Conservation (phyloP, 2,888 invertebrate species). For the Pantelozetes paolii region DNA sequence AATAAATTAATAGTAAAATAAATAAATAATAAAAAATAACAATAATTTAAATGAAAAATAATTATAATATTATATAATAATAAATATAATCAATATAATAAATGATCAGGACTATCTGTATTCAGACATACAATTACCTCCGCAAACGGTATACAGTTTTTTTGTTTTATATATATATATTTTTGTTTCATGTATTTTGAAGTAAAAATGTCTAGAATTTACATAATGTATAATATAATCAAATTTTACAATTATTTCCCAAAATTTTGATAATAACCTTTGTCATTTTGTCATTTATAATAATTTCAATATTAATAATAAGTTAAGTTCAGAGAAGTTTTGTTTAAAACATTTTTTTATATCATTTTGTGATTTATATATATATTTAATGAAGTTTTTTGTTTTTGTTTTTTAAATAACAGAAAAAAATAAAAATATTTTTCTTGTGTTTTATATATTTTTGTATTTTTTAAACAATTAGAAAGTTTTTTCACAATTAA, state of each 20-base stretch:
- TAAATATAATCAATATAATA: neutral
- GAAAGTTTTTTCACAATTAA: neutral
- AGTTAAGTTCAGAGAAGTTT: slow-evolving; percentile 9
- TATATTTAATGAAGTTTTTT: too few relatives aligned
- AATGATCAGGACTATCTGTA: slow-evolving; percentile 26
- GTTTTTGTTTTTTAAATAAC: too few relatives aligned
- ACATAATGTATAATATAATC: slow-evolving; percentile 36
- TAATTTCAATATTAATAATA: slow-evolving; percentile 2
- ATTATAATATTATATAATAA: neutral
- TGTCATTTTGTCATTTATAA: neutral
- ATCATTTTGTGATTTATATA: slow-evolving; percentile 9
- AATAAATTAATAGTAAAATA: too few relatives aligned
- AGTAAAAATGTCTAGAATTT: slow-evolving; percentile 36
- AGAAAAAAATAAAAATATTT: neutral
- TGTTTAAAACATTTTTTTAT: neutral
- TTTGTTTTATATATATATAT: neutral
- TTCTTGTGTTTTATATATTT: neutral
- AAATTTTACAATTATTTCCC: slow-evolving; percentile 25
- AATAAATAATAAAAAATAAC: too few relatives aligned
- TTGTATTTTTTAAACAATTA: slow-evolving; percentile 1
- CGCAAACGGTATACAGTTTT: slow-evolving; percentile 37
- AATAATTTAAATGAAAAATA: slow-evolving; percentile 20
- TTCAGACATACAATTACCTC: slow-evolving; percentile 36
- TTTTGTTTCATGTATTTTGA: neutral
- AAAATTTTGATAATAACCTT: slow-evolving; percentile 19